Evolutionary conservation across 2,797 vertebrate genomes (phyloP), one percentile per base, ranked within the genome.

Genomic region (Hapalemur alaotrensis): DNA sequence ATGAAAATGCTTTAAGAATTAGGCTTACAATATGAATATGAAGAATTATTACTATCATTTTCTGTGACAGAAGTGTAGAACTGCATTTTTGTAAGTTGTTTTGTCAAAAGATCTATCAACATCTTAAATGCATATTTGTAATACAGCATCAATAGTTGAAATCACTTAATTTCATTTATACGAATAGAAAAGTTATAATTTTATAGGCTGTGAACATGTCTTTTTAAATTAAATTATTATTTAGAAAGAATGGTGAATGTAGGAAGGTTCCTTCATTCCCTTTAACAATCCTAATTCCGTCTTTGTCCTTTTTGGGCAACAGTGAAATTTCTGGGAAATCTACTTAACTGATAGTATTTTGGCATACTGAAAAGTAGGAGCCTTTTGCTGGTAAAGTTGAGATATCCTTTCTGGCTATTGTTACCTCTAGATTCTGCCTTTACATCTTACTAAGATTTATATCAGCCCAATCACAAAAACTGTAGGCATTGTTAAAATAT

Each of bases 291-390:
- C 41, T 94, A 80, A 93, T 89, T 93, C 14, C n/a, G 82, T 93
- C 52, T 95, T 96, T 86, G 32, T 4, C 18, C 38, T 73, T 70
- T 76, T 72, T 43, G 82, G 65, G 15, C 50, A 87, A 35, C 17
- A 81, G 54, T 85, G 65, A 92, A 28, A 81, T 89, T 94, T 91
- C 61, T 93, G 61, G 43, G 73, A 96, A 73, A 28, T 94, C 32
- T n/a, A 22, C 54, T 90, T 46, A 75, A 57, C 28, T 75, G 78
- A 75, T 28, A 78, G 69, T 32, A 43, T 67, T 72, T 93, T 73
- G 61, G 52, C 67, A 59, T 67, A 41, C 32, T 38, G 72, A 84
- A 72, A 79, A 70, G 35, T 50, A n/a, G 59, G 57, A 78, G 12
- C 9, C 67, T 88, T 87, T 91, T 95, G 22, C 79, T 94, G n/a